Evolutionary conservation across 2,888 invertebrate species (phyloP).

Genomic region (Zygogramma bicolorata): DNA sequence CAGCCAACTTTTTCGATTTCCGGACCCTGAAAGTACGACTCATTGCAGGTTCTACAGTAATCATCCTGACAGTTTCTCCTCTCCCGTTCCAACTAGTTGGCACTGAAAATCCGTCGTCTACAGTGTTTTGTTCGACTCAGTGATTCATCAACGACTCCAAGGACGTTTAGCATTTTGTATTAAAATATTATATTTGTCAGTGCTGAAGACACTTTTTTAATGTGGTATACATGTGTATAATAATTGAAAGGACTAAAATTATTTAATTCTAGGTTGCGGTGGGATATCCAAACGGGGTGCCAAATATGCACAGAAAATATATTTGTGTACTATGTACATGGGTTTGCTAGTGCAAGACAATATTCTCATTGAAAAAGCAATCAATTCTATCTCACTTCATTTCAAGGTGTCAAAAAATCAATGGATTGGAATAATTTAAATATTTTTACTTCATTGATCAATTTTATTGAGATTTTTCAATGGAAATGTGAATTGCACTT

Average conservation of each 20-base stretch:
- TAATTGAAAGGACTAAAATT: conserved; percentile 41
- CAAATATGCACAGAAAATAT: conserved; percentile 48
- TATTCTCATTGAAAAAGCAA: conserved; percentile 1
- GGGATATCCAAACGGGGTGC: conserved; percentile 47
- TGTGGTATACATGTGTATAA: conserved; percentile 60
- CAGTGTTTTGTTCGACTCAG: conserved; percentile 37
- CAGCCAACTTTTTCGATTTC: too few relatives aligned
- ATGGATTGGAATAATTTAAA: background rate
- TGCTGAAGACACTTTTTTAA: conserved; percentile 59
- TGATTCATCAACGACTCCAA: conserved; percentile 50
- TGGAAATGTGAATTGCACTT: background rate
- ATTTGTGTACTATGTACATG: conserved; percentile 65
- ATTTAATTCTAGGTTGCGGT: conserved; percentile 42
- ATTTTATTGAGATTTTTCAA: background rate
- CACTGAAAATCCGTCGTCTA: conserved; percentile 20
- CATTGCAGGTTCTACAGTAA: background rate
- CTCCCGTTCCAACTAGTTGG: background rate
- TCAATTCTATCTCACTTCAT: background rate
- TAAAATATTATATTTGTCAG: conserved; percentile 50
- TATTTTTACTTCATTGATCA: background rate
- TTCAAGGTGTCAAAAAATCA: background rate
- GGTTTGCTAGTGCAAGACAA: conserved; percentile 42
- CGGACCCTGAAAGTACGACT: too few relatives aligned
- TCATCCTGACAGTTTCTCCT: background rate
- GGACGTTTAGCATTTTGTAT: conserved; percentile 62